Evolutionary conservation across 1,140 invertebrate species (phyloP).

Genomic region (Ooceraea biroi): DNA sequence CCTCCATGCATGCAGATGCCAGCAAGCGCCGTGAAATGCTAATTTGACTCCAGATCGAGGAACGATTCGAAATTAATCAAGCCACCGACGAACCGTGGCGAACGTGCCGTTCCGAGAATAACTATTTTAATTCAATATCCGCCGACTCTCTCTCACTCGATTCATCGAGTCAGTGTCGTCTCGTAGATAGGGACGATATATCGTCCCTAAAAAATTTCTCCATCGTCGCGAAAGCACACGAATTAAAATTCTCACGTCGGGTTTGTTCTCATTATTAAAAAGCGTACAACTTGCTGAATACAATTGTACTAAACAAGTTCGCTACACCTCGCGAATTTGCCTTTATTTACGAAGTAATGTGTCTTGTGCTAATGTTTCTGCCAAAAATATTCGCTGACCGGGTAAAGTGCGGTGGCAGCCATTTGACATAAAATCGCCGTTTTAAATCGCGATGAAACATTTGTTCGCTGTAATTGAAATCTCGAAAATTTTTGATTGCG

Average conservation of each 20-base stretch:
- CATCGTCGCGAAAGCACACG: slow-evolving; percentile 24
- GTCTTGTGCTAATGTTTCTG: neutral
- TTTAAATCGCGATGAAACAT: neutral
- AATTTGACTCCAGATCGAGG: slow-evolving; percentile 63
- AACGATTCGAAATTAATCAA: slow-evolving; percentile 65
- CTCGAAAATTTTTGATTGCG: neutral
- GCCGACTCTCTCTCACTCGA: slow-evolving; percentile 20
- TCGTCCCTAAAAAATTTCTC: slow-evolving; percentile 53
- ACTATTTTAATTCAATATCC: slow-evolving; percentile 70
- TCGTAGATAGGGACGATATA: slow-evolving; percentile 35
- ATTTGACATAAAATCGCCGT: neutral
- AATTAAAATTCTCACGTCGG: slow-evolving; percentile 32
- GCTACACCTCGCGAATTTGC: neutral
- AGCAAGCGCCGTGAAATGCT: slow-evolving; percentile 58
- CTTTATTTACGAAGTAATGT: neutral
- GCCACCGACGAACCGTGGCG: slow-evolving; percentile 57
- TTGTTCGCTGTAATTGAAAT: neutral
- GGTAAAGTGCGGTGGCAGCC: no score
- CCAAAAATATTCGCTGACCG: neutral
- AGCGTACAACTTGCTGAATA: neutral
- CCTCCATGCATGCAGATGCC: slow-evolving; percentile 52
- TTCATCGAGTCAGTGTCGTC: slow-evolving; percentile 59
- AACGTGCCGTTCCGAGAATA: slow-evolving; percentile 58
- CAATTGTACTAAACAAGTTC: neutral
- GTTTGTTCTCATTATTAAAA: slow-evolving; percentile 35